Conservation (phyloP, 2,888 invertebrate species). For the Caenorhabditis drosophilae region DNA sequence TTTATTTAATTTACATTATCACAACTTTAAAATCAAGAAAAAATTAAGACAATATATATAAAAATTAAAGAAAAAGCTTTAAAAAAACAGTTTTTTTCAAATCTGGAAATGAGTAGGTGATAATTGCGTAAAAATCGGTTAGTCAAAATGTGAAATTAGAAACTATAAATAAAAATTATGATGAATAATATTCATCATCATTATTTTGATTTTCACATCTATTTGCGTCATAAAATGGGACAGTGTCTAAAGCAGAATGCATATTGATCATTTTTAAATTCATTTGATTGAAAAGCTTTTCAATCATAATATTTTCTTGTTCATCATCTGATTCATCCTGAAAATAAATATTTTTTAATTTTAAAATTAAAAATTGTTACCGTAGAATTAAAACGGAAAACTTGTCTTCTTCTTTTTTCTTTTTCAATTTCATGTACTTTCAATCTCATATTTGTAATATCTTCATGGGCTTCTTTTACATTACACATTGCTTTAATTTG, state of each 20-base stretch:
- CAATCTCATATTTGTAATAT: conserved; percentile 43
- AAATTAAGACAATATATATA: conserved; percentile 1
- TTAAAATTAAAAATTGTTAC: background rate
- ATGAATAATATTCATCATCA: conserved; percentile 31
- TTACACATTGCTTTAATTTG: conserved; percentile 39
- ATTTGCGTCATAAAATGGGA: conserved; percentile 34
- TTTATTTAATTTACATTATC: conserved; percentile 9
- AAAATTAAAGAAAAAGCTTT: conserved; percentile 1
- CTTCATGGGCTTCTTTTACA: conserved; percentile 49
- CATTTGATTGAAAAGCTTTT: conserved; percentile 31
- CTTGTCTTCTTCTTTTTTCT: conserved; percentile 7
- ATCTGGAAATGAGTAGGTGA: too few relatives aligned
- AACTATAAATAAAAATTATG: background rate
- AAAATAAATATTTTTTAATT: conserved; percentile 2
- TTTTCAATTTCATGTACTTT: conserved; percentile 31
- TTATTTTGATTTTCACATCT: conserved; percentile 7
- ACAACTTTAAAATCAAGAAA: background rate
- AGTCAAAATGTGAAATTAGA: too few relatives aligned
- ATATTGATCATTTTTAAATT: conserved; percentile 26
- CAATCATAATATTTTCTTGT: conserved; percentile 17
- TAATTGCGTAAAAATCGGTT: too few relatives aligned
- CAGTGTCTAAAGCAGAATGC: conserved; percentile 31
- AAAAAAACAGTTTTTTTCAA: background rate
- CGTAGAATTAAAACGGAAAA: background rate
- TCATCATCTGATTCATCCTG: conserved; percentile 29